These are phyloP conservation scores for Ichneumoninae sp. DNA, from an alignment of 2,888 invertebrate genomes.

Conservation along the genomic window DNA sequence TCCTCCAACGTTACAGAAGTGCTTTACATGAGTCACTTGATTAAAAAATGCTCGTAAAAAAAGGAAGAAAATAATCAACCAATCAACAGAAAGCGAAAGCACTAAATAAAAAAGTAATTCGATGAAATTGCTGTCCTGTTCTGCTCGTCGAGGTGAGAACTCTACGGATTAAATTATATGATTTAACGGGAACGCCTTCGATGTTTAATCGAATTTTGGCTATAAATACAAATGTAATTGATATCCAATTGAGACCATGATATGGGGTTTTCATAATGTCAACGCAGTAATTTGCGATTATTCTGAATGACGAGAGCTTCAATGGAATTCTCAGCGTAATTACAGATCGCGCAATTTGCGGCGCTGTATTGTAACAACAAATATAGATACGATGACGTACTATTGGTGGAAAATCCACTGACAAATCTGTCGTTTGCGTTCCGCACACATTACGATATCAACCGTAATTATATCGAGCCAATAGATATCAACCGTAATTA, in stretches of 20 bases:
- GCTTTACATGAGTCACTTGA: too few relatives aligned
- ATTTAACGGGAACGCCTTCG: constrained; percentile 9
- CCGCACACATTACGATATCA: background rate
- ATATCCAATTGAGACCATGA: constrained; percentile 3
- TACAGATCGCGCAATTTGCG: background rate
- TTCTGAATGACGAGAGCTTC: background rate
- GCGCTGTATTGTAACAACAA: background rate
- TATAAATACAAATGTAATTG: constrained; percentile 23
- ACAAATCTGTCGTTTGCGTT: background rate
- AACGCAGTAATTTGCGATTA: constrained; percentile 18
- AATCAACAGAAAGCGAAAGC: background rate
- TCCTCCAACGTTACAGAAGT: too few relatives aligned
- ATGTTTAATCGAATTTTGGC: constrained; percentile 26
- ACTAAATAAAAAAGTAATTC: background rate
- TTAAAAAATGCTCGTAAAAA: background rate
- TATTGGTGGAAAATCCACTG: background rate
- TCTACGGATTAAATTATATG: constrained; percentile 18
- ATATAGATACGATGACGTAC: background rate
- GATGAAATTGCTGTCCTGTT: background rate
- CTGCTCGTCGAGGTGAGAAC: background rate
- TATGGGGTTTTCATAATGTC: background rate
- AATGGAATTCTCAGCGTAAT: background rate
- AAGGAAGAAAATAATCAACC: background rate
- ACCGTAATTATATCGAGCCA: background rate
- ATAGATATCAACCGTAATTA: background rate